Evolutionary conservation across 2,888 invertebrate genomes (phyloP), one percentile per base, ranked within the genome.

Genomic region (Therioaphis trifolii): DNA sequence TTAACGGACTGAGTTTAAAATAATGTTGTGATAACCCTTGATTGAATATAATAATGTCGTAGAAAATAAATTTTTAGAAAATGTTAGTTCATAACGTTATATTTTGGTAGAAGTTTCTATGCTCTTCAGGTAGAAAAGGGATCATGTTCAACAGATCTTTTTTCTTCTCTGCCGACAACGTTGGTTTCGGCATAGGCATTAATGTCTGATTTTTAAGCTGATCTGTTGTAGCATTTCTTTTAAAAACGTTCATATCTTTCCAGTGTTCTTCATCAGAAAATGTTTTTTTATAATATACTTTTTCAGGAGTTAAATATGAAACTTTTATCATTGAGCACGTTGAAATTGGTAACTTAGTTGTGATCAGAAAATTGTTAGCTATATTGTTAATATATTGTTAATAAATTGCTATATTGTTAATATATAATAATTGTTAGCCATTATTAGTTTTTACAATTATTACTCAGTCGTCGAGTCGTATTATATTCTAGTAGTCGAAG

Each of bases 131-230:
- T 63, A 63, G 27, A 63, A 63, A 63, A 63, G 63, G 27, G 27
- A 63, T 63, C 63, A 63, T 63, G 63, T 24, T 15, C 63, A 63
- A 24, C 21, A 63, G 27, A 63, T 63, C 63, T 63, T 63, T 63
- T 63, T 63, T 63, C 63, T 27, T 63, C 61, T 63, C 61, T 63
- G 27, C 12, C 61, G 61, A 63, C 21, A 63, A 24, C 24, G 61
- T 63, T 14, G 61, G 61, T 63, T 63, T 63, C 61, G 55, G 55
- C 5, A 55, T n/a, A 55, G 55, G 55, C 15, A 55, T 55, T 21
- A 55, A 55, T 55, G 5, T 21, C 58, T 58, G 58, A 58, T 58
- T 58, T 58, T 58, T 58, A 58, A 58, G 58, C n/a, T 58, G 58
- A 9, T 58, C 58, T 58, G 58, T 58, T 18, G n/a, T 5, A 21